These are phyloP conservation scores for Boloria selene DNA, from an alignment of 2,888 invertebrate genomes.

Conservation along the genomic window DNA sequence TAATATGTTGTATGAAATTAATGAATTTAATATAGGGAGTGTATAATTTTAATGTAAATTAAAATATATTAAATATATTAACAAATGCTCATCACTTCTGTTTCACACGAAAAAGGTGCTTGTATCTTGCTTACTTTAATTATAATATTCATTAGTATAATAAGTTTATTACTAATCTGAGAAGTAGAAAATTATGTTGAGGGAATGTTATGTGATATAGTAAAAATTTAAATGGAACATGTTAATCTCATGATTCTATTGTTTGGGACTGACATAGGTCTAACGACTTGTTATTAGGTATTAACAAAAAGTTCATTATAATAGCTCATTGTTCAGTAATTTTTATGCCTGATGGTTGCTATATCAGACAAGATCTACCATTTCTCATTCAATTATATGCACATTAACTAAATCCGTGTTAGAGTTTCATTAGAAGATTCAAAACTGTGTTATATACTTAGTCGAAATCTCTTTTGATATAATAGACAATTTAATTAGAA, in stretches of 20 bases:
- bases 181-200: not conserved
- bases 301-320: conserved; percentile 35
- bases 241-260: conserved; percentile 23
- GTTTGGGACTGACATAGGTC: conserved; percentile 33
- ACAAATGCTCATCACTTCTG: too few species aligned
- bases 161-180: not conserved
- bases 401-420: conserved; percentile 9
- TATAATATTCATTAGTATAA: not conserved
- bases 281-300: conserved; percentile 29
- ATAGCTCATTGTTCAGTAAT: conserved; percentile 37
- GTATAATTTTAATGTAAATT: too few species aligned
- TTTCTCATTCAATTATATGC: conserved; percentile 28
- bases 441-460: too few species aligned
- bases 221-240: conserved; percentile 5
- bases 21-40: too few species aligned
- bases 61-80: too few species aligned
- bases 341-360: conserved; percentile 19
- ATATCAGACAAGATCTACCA: conserved; percentile 30
- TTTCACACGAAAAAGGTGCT: too few species aligned
- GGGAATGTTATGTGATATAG: not conserved
- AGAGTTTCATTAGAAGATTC: not conserved
- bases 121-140: too few species aligned
- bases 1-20: too few species aligned
- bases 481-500: too few species aligned
- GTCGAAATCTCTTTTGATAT: too few species aligned